Evolutionary conservation across 2,797 vertebrate species (phyloP), one percentile per base, ranked within the genome.

Genomic region (Oreortyx pictus): DNA sequence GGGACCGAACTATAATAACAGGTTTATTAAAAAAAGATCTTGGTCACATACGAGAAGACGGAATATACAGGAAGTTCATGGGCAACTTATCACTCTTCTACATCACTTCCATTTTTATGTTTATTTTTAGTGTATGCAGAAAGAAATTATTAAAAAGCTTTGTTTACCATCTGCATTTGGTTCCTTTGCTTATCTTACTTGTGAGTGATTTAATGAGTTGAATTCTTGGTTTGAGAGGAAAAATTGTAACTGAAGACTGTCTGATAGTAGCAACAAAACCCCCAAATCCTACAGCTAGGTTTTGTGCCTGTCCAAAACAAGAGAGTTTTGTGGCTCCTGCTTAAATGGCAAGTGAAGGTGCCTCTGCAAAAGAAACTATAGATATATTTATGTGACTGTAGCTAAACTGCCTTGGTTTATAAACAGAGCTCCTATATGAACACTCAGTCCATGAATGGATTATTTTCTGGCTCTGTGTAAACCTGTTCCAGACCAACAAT

Each of bases 21-120:
- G 15, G 50, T 92, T 94, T 94, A 96, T 95, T 94, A 60, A 87
- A 86, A 81, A 81, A 81, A 92, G 18, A 87, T 85, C 94, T 96
- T 82, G 61, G 83, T 94, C 79, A 78, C 60, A 61, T 83, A 76
- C 24, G 60, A 93, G 73, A 90, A 94, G 37, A 29, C 44, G 64
- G 33, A 90, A 14, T 56, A 70, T 94, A 88, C 80, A 82, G 66
- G 79, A 91, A 82, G 68, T 92, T 94, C 54, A 27, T 72, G 82
- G 78, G 46, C 61, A 87, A 62, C 44, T 35, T 77, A 59, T 35
- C 43, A 47, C 61, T 82, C n/a, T 73, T 91, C 78, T 75, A 46
- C 49, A 61, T 86, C 46, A 47, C 56, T 65, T 92, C 90, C 62
- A 44, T 92, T 89, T 82, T 89, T 81, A 37, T 71, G n/a, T 66